Percentiles rank a stretch among this genome's conserved stretches.
Evolutionary conservation across 2,113 vertebrate species (phyloP).

Genomic region (Oplegnathus fasciatus): DNA sequence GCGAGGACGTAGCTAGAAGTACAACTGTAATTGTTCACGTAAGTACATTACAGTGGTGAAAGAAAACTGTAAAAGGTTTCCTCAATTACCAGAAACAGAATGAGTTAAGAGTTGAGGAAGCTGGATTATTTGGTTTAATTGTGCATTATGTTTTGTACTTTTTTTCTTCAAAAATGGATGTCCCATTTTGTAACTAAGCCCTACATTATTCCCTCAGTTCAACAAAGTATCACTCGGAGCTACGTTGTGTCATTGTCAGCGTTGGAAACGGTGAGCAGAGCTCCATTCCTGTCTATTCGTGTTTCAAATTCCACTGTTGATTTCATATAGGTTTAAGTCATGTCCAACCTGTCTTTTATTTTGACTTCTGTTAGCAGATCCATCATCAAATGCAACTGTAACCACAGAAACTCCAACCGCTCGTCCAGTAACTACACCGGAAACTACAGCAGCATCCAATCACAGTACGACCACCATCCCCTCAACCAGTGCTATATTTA

Average conservation of each 20-base stretch:
- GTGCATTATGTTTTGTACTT: no score
- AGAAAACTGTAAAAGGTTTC: no score
- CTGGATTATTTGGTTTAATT: background rate
- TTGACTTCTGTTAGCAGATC: background rate
- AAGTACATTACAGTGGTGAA: no score
- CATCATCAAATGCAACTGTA: background rate
- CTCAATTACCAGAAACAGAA: background rate
- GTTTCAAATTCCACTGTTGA: background rate
- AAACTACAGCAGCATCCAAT: no score
- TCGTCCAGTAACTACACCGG: background rate
- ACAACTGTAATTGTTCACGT: no score
- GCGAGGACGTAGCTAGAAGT: no score
- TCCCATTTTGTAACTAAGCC: background rate
- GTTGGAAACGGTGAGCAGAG: slow-evolving; percentile 38
- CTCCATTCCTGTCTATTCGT: background rate
- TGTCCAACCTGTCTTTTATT: background rate
- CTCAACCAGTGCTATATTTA: no score
- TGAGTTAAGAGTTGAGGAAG: background rate
- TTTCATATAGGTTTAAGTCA: background rate
- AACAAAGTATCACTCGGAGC: slow-evolving; percentile 31
- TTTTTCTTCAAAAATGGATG: background rate
- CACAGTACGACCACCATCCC: background rate
- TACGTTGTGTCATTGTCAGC: slow-evolving; percentile 45
- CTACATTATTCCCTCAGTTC: background rate
- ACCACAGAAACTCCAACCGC: background rate